Evolutionary conservation across 1,140 invertebrate genomes (phyloP).

Genomic region (Stenopsyche tienmushanensis): DNA sequence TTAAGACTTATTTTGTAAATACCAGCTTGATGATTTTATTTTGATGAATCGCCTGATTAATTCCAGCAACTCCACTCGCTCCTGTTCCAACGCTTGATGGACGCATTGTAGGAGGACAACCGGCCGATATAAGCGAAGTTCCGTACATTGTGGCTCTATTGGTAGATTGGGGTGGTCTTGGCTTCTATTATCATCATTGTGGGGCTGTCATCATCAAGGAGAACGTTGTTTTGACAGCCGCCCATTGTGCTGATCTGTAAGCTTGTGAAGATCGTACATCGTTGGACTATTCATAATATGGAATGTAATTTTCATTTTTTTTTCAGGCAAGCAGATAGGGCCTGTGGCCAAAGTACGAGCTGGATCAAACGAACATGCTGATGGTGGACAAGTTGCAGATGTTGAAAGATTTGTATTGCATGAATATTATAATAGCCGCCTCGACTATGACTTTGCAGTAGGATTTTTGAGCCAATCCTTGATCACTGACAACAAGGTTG

Average conservation of each 20-base stretch:
- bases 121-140: constrained; percentile 4
- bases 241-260: constrained; percentile 64
- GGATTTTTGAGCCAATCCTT: constrained; percentile 4
- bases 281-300: too few species aligned
- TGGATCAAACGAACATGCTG: constrained; percentile 21
- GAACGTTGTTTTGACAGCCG: constrained; percentile 57
- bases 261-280: too few species aligned
- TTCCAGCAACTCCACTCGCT: constrained; percentile 14
- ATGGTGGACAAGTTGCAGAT: constrained; percentile 18
- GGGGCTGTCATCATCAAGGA: constrained; percentile 58
- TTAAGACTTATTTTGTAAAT: neutral
- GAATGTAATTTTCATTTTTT: too few species aligned
- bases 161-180: constrained; percentile 31
- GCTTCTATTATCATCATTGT: constrained; percentile 48
- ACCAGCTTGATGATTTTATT: neutral
- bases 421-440: constrained; percentile 6
- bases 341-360: constrained; percentile 26
- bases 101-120: constrained; percentile 15
- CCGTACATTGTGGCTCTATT: constrained; percentile 43
- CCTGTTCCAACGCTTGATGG: constrained; percentile 22
- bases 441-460: constrained; percentile 29
- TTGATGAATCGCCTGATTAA: neutral
- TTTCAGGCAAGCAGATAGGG: too few species aligned
- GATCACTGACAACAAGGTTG: neutral
- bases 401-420: constrained; percentile 19